Evolutionary conservation across 2,113 vertebrate genomes (phyloP).

Genomic region (Jaculus jaculus): DNA sequence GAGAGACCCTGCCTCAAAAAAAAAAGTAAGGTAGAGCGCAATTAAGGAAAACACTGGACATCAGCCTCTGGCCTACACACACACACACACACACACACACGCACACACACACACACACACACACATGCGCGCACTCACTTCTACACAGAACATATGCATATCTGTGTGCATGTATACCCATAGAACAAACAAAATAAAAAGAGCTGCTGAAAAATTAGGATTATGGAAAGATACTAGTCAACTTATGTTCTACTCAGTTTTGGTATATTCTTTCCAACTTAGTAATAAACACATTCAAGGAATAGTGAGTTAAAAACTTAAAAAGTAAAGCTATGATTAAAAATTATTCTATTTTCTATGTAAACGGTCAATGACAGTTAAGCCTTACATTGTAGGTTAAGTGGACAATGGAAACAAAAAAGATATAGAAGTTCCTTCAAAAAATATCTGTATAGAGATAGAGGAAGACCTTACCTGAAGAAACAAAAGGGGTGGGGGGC

Average conservation of each 20-base stretch:
- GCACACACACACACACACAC: no score
- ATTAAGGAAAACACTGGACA: no score
- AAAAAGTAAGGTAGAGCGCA: no score
- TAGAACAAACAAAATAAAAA: background rate
- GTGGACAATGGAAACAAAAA: background rate
- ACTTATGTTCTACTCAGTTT: constrained; percentile 8
- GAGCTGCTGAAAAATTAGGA: background rate
- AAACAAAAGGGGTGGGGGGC: no score
- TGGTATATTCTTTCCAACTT: constrained; percentile 12
- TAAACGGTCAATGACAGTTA: constrained; percentile 19
- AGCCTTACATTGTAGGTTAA: background rate
- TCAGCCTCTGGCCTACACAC: no score
- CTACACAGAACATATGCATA: no score
- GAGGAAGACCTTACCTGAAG: no score
- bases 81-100: no score
- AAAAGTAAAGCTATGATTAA: background rate
- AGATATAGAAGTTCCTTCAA: background rate
- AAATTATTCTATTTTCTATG: constrained; percentile 18
- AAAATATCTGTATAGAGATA: no score
- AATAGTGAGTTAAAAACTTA: constrained; percentile 28
- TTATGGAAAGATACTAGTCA: background rate
- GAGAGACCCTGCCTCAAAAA: no score
- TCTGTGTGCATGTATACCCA: no score
- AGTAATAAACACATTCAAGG: constrained; percentile 19
- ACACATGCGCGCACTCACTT: no score